These are phyloP conservation scores for Drosophila kohkoa DNA, from an alignment of 1,140 invertebrate genomes.

Conservation along the genomic window DNA sequence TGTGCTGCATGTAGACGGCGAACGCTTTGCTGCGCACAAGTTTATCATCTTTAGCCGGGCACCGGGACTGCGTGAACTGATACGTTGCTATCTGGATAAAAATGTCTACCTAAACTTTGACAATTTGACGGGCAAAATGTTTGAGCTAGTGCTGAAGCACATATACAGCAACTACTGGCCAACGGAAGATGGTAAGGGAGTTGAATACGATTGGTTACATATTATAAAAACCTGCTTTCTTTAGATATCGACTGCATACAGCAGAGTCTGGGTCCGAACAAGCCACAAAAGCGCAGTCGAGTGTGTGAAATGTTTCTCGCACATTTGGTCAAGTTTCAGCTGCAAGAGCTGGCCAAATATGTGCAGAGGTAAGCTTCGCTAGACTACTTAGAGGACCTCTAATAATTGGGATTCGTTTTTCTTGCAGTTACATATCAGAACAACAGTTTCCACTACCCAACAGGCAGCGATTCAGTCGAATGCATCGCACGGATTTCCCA, in stretches of 20 bases:
- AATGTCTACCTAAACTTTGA: constrained; percentile 76
- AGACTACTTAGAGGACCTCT: too few species aligned
- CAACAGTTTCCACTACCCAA: constrained; percentile 41
- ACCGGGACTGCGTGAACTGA: constrained; percentile 65
- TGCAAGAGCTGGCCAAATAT: constrained; percentile 57
- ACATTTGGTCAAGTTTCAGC: constrained; percentile 65
- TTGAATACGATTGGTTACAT: too few species aligned
- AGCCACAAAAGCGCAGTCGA: constrained; percentile 31
- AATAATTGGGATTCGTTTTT: not conserved
- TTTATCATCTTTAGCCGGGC: constrained; percentile 88
- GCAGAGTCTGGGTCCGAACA: constrained; percentile 67
- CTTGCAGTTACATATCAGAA: constrained; percentile 42
- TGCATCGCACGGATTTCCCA: constrained; percentile 74
- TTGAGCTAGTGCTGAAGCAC: constrained; percentile 78
- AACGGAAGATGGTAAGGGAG: constrained; percentile 66
- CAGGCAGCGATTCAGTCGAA: constrained; percentile 53
- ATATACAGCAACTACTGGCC: constrained; percentile 78
- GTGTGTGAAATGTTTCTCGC: constrained; percentile 63
- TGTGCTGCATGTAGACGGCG: constrained; percentile 86
- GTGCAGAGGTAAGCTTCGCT: constrained; percentile 29
- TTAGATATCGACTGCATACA: constrained; percentile 76
- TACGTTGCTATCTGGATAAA: constrained; percentile 65
- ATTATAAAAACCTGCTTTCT: not conserved
- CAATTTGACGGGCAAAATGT: constrained; percentile 81
- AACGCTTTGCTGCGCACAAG: constrained; percentile 87